A percentile compares a stretch with the other conserved stretches of the same genome.
Evolutionary conservation across 2,113 vertebrate genomes (phyloP).

Genomic region (Alligator mississippiensis): DNA sequence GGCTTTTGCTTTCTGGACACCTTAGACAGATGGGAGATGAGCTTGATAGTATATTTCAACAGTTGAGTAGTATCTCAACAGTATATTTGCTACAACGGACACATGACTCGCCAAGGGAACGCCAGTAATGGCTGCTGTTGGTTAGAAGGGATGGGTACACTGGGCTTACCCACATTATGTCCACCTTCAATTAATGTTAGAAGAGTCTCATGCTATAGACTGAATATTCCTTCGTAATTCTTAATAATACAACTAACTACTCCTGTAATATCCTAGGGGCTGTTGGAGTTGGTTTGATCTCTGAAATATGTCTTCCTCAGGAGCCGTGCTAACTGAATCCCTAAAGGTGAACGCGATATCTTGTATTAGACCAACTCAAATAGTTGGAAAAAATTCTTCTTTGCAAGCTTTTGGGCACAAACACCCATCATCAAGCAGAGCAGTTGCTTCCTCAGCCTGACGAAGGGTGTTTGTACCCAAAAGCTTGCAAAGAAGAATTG

Average conservation of each 20-base stretch:
- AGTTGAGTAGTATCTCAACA: too few relatives aligned
- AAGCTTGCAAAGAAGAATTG: too few relatives aligned
- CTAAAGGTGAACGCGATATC: not conserved
- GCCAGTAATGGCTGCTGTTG: too few relatives aligned
- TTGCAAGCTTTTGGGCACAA: too few relatives aligned
- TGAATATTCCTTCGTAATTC: not conserved
- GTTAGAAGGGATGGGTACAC: not conserved
- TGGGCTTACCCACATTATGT: fast-evolving
- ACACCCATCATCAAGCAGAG: too few relatives aligned
- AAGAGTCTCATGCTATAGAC: not conserved
- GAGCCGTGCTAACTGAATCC: not conserved
- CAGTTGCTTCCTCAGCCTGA: too few relatives aligned
- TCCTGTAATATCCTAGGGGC: not conserved
- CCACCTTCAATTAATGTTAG: not conserved
- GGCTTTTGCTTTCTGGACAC: not conserved
- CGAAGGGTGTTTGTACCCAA: too few relatives aligned
- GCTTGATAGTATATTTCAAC: too few relatives aligned
- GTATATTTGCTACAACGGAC: not conserved
- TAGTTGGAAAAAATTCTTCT: too few relatives aligned
- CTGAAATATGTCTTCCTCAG: not conserved
- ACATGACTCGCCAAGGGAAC: not conserved
- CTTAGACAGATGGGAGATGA: not conserved
- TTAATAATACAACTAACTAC: not conserved
- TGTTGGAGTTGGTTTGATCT: not conserved
- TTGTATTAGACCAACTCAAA: too few relatives aligned